Evolutionary conservation across 2,113 vertebrate genomes (phyloP).

Genomic region (Pteropus alecto): DNA sequence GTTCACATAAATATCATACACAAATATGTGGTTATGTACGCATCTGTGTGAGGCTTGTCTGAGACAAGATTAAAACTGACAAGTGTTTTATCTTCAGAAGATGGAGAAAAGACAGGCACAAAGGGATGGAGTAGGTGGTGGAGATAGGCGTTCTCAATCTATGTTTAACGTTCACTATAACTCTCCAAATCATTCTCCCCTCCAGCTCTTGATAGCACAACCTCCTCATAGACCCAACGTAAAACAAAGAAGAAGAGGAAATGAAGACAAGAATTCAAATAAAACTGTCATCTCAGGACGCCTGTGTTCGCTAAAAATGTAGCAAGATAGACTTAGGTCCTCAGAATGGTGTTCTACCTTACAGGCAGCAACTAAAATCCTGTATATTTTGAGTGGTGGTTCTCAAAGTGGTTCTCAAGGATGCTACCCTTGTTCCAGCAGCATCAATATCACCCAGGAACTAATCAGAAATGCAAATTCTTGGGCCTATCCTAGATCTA

Average conservation of each 20-base stretch:
- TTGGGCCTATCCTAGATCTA: background rate
- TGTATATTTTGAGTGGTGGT: background rate
- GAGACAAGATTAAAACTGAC: background rate
- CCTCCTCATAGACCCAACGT: background rate
- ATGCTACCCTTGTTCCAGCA: background rate
- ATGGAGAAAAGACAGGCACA: background rate
- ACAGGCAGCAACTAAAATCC: background rate
- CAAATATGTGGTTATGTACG: background rate
- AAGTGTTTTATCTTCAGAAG: background rate
- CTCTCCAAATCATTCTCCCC: rapidly evolving
- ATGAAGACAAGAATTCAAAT: background rate
- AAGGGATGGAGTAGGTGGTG: background rate
- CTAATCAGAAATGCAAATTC: background rate
- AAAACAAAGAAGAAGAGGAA: background rate
- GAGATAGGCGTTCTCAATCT: background rate
- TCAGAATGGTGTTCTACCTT: background rate
- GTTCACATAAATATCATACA: background rate
- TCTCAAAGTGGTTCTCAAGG: background rate
- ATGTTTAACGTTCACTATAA: rapidly evolving
- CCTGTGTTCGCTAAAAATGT: background rate
- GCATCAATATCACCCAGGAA: background rate
- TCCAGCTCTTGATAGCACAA: background rate
- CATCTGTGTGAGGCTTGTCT: background rate
- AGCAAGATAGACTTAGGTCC: background rate
- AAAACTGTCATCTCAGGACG: background rate